These are phyloP conservation scores for Phyto melanocephala DNA, from an alignment of 2,888 invertebrate genomes.

Conservation along the genomic window DNA sequence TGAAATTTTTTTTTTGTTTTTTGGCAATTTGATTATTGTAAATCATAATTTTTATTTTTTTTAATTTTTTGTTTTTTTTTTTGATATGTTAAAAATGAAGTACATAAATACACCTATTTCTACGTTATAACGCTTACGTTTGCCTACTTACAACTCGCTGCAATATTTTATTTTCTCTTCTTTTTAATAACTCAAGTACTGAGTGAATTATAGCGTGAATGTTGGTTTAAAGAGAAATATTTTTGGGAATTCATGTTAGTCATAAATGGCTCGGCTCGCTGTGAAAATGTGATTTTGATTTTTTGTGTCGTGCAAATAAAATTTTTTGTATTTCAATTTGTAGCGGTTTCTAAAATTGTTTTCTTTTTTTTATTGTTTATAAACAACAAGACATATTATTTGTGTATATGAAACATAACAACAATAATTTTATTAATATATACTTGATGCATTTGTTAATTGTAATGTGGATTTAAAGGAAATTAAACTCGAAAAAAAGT, in stretches of 20 bases:
- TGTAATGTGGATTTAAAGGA: constrained; percentile 2
- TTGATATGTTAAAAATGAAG: too few relatives aligned
- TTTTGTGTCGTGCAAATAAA: constrained; percentile 20
- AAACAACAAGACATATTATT: neutral
- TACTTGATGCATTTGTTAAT: neutral
- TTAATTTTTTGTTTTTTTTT: too few relatives aligned
- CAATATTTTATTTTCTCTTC: neutral
- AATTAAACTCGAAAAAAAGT: neutral
- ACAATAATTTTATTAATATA: neutral
- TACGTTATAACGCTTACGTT: neutral
- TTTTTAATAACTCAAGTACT: neutral
- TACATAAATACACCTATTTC: too few relatives aligned
- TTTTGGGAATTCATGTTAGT: constrained; percentile 34
- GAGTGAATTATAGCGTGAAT: constrained; percentile 26
- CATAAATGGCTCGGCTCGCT: constrained; percentile 55
- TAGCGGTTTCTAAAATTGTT: constrained; percentile 50
- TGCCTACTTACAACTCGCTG: neutral
- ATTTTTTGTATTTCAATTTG: constrained; percentile 50
- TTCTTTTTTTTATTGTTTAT: constrained; percentile 21
- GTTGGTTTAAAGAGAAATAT: constrained; percentile 4
- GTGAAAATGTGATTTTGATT: constrained; percentile 54
- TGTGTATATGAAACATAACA: neutral
- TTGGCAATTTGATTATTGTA: too few relatives aligned
- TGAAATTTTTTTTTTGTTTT: too few relatives aligned
- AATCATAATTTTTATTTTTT: too few relatives aligned